Percentiles rank a stretch among this genome's conserved stretches.
Conservation (phyloP, 1,140 invertebrate genomes). For the Drosophila ironensis region DNA sequence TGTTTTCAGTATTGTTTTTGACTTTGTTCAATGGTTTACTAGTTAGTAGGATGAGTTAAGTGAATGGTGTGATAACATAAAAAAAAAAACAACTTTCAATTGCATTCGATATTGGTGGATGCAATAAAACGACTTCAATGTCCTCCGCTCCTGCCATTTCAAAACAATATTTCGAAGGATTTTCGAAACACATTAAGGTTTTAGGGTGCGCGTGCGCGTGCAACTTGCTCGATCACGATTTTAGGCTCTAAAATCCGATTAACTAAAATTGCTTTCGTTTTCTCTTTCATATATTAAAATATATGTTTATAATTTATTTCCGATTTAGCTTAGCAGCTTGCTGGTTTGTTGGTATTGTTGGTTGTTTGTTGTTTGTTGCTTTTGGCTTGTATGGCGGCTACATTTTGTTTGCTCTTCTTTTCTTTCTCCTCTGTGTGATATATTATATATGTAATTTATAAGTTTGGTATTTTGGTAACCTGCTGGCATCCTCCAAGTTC, state of each 20-base stretch:
- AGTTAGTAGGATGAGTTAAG: constrained; percentile 31
- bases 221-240: constrained; percentile 21
- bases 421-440: constrained; percentile 37
- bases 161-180: constrained; percentile 14
- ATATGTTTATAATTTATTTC: constrained; percentile 50
- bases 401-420: constrained; percentile 8
- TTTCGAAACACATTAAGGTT: neutral
- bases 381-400: constrained; percentile 66
- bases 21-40: constrained; percentile 14
- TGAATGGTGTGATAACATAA: constrained; percentile 38
- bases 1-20: constrained; percentile 6
- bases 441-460: constrained; percentile 45
- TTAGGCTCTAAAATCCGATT: constrained; percentile 29
- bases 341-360: no score
- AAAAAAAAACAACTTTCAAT: constrained; percentile 35
- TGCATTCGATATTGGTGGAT: constrained; percentile 12
- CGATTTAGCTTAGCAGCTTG: constrained; percentile 25
- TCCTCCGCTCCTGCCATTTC: constrained; percentile 3
- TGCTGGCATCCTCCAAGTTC: constrained; percentile 11
- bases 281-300: constrained; percentile 35
- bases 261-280: constrained; percentile 54
- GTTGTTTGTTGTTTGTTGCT: constrained; percentile 60
- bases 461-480: constrained; percentile 52
- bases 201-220: constrained; percentile 1
- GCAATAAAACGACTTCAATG: constrained; percentile 16